Percentiles rank a stretch among this genome's conserved stretches.
These are phyloP conservation scores for Apistogramma diplotaenia DNA, from an alignment of 2,113 vertebrate genomes.

Conservation along the genomic window DNA sequence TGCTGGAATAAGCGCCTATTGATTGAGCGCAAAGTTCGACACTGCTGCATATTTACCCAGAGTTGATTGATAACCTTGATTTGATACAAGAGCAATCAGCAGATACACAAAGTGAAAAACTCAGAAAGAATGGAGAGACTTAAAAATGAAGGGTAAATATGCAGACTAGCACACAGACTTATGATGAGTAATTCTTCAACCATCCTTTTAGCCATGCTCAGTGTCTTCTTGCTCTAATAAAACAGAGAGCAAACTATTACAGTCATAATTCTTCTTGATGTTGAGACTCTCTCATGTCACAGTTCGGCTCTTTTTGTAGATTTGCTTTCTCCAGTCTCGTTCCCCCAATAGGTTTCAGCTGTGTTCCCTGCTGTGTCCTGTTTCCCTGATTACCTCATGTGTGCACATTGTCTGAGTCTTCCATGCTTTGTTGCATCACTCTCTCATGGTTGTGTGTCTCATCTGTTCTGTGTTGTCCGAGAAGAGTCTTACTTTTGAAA, in stretches of 20 bases:
- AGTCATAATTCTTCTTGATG: not conserved
- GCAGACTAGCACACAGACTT: not conserved
- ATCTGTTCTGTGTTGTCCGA: no score
- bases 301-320: no score
- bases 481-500: no score
- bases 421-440: no score
- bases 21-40: slow-evolving; percentile 61
- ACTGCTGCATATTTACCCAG: slow-evolving; percentile 50
- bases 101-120: not conserved
- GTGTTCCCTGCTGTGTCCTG: no score
- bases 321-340: no score
- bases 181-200: not conserved
- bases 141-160: not conserved
- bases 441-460: no score
- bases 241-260: not conserved
- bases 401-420: no score
- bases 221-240: not conserved
- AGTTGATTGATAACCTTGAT: slow-evolving; percentile 45
- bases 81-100: not conserved
- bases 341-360: no score
- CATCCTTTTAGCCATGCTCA: not conserved
- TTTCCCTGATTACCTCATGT: no score
- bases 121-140: not conserved
- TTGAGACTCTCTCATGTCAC: no score
- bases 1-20: slow-evolving; percentile 5